Evolutionary conservation across 1,140 invertebrate genomes (phyloP).

Genomic region (Aphaenogaster floridana): DNA sequence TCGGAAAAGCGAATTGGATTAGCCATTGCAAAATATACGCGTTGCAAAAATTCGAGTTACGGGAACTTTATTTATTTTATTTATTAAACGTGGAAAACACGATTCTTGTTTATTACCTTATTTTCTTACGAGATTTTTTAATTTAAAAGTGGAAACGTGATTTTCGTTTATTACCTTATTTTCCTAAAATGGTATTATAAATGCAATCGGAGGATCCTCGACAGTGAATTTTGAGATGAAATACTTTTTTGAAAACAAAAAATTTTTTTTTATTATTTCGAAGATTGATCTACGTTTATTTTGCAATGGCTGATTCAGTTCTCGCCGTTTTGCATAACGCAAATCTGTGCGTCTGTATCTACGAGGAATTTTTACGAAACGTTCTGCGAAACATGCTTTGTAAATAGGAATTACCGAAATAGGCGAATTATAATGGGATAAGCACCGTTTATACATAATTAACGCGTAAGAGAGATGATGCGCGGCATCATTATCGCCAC

Average conservation of each 20-base stretch:
- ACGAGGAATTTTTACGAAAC: slow-evolving; percentile 36
- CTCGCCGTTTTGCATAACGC: background rate
- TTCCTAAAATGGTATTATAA: background rate
- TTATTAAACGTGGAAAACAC: background rate
- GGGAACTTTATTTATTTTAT: background rate
- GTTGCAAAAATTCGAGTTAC: background rate
- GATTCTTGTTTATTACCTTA: background rate
- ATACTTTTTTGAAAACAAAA: background rate
- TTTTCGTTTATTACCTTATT: background rate
- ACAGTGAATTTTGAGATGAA: background rate
- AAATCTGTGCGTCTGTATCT: background rate
- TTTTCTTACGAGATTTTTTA: no score
- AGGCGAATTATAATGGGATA: slow-evolving; percentile 47
- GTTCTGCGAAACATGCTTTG: slow-evolving; percentile 39
- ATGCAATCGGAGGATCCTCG: background rate
- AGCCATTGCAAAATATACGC: background rate
- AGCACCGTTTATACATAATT: slow-evolving; percentile 70
- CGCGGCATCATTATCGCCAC: slow-evolving; percentile 34
- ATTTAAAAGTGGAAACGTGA: no score
- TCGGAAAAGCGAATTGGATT: background rate
- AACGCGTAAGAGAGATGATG: slow-evolving; percentile 26
- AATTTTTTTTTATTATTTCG: slow-evolving; percentile 13
- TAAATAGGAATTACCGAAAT: slow-evolving; percentile 55
- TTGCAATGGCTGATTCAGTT: slow-evolving; percentile 31
- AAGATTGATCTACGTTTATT: background rate